phyloP scores from a whole-genome alignment of 2,113 vertebrate genomes.

The Neolamprologus brichardi region DNA sequence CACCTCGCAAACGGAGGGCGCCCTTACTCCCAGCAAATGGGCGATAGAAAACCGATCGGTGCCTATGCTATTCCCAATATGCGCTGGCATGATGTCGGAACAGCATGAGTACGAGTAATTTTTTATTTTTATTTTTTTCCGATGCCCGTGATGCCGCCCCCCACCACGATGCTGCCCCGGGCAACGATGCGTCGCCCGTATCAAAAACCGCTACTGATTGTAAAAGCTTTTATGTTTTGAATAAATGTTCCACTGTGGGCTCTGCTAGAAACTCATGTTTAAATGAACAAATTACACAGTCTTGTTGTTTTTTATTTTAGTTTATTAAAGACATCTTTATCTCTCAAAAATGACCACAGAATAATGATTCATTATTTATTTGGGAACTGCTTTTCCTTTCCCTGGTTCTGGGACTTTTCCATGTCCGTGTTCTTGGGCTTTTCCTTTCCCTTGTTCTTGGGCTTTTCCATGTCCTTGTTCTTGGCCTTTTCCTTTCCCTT shows the following conservation, averaged over 20 bases:
- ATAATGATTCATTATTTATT: background rate
- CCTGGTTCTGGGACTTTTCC: rapidly evolving
- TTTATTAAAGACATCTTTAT: background rate
- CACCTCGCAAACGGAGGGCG: too few species aligned
- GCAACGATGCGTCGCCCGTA: too few species aligned
- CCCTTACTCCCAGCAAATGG: too few species aligned
- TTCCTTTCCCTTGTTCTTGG: background rate
- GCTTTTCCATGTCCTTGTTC: background rate
- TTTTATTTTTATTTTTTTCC: too few species aligned
- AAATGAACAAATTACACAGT: background rate
- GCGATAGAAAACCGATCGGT: too few species aligned
- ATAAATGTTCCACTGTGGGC: background rate
- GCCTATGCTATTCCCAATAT: too few species aligned
- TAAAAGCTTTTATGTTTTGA: background rate
- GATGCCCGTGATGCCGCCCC: too few species aligned
- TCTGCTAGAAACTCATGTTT: background rate
- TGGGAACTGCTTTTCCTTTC: rapidly evolving
- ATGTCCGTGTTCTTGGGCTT: rapidly evolving
- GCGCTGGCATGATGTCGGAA: too few species aligned
- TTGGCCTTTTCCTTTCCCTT: background rate
- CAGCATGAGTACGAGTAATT: too few species aligned
- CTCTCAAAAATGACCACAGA: background rate
- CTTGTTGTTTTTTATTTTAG: background rate
- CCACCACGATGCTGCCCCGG: too few species aligned
- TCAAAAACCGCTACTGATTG: too few species aligned